Evolutionary conservation across 2,797 vertebrate species (phyloP).

Genomic region (Florisuga fusca): DNA sequence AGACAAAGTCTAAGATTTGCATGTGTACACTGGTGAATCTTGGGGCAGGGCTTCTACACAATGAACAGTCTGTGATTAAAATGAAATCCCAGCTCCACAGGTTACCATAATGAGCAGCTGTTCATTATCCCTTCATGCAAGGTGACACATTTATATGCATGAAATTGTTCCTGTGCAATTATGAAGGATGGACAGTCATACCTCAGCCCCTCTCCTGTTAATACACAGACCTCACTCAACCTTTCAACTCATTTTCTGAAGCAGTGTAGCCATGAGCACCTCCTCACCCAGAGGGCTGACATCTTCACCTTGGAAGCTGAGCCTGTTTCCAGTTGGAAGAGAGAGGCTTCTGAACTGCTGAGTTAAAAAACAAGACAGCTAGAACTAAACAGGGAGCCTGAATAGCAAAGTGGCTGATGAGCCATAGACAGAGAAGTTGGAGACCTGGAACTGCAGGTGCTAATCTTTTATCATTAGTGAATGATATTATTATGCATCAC

Average conservation of each 20-base stretch:
- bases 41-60: conserved; percentile 46
- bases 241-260: background rate
- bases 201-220: background rate
- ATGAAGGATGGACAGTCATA: background rate
- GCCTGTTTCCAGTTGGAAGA: background rate
- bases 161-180: background rate
- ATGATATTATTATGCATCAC: background rate
- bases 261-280: background rate
- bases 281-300: background rate
- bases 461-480: background rate
- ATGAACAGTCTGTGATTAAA: conserved; percentile 20
- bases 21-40: background rate
- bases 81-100: conserved; percentile 48
- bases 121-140: conserved; percentile 1
- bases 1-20: conserved; percentile 5
- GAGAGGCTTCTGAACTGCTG: background rate
- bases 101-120: background rate
- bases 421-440: background rate
- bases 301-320: background rate
- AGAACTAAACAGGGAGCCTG: background rate
- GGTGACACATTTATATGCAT: background rate
- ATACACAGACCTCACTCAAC: background rate
- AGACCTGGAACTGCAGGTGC: background rate
- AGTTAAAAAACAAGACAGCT: background rate
- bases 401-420: background rate